phyloP scores from a whole-genome alignment of 1,140 invertebrate species.

The Brachystomella parvula region DNA sequence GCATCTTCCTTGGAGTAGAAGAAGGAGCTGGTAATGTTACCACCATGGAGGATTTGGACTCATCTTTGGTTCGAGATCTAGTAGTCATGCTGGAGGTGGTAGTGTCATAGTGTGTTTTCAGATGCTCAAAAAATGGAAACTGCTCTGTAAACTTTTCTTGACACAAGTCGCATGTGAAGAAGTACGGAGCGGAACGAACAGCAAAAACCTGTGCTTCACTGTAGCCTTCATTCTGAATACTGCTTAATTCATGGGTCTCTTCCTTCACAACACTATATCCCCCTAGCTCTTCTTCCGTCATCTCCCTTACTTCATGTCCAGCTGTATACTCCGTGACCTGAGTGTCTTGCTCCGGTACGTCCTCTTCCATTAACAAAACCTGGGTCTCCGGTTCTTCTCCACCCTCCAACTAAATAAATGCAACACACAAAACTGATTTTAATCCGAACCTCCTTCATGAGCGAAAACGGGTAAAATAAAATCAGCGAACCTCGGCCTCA shows the following conservation, averaged over 20 bases:
- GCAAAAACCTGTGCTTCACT: not conserved
- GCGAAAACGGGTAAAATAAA: too few relatives aligned
- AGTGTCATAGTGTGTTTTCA: conserved; percentile 70
- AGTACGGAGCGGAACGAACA: not conserved
- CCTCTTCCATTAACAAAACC: too few relatives aligned
- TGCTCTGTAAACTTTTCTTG: conserved; percentile 56
- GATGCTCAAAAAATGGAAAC: conserved; percentile 68
- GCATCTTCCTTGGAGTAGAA: not conserved
- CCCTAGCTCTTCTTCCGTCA: too few relatives aligned
- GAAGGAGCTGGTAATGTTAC: conserved; percentile 21
- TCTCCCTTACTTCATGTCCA: too few relatives aligned
- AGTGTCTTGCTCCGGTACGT: too few relatives aligned
- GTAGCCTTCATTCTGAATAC: not conserved
- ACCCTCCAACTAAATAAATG: not conserved
- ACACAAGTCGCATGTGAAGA: conserved; percentile 62
- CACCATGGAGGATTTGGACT: conserved; percentile 7
- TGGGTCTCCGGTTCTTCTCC: not conserved
- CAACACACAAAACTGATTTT: too few relatives aligned
- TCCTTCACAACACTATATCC: too few relatives aligned
- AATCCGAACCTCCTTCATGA: too few relatives aligned
- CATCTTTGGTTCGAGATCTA: not conserved
- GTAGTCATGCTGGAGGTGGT: not conserved
- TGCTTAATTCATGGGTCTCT: too few relatives aligned
- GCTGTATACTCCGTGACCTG: too few relatives aligned
- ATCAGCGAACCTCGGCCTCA: too few relatives aligned